Evolutionary conservation across 2,888 invertebrate genomes (phyloP).

Genomic region (Drosophila paramelanica): DNA sequence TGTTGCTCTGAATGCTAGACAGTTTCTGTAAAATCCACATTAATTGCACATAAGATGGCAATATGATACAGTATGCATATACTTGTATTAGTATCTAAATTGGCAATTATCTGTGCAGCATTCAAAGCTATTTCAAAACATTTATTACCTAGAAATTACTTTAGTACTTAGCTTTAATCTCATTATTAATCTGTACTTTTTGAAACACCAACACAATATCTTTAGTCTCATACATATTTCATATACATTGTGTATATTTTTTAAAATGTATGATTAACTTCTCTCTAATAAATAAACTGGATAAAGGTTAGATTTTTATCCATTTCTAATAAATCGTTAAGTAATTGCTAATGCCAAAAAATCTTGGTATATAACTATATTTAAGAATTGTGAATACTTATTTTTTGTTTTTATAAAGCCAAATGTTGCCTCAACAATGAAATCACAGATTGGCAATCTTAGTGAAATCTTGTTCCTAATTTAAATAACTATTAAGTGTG

Average conservation of each 20-base stretch:
- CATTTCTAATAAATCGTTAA: no score
- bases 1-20: neutral
- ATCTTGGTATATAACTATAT: no score
- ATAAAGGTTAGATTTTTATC: neutral
- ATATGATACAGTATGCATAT: neutral
- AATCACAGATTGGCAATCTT: no score
- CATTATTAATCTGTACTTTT: neutral
- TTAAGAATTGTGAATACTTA: no score
- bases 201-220: neutral
- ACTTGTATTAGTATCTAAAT: neutral
- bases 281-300: neutral
- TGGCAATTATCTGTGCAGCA: slow-evolving; percentile 5
- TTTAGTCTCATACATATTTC: neutral
- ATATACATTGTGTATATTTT: neutral
- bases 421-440: no score
- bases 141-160: neutral
- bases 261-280: no score
- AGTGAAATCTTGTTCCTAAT: no score
- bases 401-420: neutral
- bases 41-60: neutral
- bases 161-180: neutral
- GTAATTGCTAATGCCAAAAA: no score
- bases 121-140: neutral
- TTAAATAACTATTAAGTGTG: no score
- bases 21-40: neutral